These are phyloP conservation scores for Nettapus auritus DNA, from an alignment of 2,113 vertebrate genomes.

Conservation along the genomic window DNA sequence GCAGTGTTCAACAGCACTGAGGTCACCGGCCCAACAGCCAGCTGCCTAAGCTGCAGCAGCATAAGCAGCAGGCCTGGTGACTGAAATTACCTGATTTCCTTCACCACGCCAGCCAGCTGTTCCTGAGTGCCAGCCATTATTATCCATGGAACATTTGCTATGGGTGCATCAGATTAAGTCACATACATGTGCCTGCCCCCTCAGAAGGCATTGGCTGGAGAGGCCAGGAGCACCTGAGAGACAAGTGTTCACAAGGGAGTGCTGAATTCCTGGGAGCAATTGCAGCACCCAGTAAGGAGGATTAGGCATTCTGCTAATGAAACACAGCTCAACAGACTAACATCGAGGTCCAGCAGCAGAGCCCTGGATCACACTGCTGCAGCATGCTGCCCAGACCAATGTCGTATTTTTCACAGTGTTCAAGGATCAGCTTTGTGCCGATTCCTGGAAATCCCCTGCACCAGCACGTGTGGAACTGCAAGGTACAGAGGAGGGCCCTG, in stretches of 20 bases:
- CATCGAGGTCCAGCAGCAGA: background rate
- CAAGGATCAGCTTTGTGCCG: background rate
- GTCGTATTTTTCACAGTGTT: background rate
- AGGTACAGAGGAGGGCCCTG: background rate
- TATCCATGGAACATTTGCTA: background rate
- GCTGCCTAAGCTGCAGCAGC: background rate
- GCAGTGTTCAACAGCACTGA: background rate
- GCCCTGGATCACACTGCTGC: background rate
- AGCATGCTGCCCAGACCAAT: accelerated
- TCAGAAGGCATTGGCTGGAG: background rate
- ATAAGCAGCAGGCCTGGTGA: background rate
- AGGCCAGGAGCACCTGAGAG: background rate
- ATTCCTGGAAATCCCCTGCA: background rate
- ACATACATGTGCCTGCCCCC: background rate
- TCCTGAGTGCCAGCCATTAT: background rate
- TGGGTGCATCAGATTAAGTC: accelerated
- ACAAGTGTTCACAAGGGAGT: background rate
- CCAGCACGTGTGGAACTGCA: background rate
- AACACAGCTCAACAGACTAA: background rate
- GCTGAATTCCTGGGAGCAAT: too few species aligned
- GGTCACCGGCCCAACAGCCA: background rate
- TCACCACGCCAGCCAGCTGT: background rate
- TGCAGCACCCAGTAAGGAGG: background rate
- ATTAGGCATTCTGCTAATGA: background rate
- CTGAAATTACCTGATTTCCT: background rate